Percentiles rank a stretch among this genome's conserved stretches.
Conservation (phyloP, 2,888 invertebrate species). For the Caenorhabditis afra region DNA sequence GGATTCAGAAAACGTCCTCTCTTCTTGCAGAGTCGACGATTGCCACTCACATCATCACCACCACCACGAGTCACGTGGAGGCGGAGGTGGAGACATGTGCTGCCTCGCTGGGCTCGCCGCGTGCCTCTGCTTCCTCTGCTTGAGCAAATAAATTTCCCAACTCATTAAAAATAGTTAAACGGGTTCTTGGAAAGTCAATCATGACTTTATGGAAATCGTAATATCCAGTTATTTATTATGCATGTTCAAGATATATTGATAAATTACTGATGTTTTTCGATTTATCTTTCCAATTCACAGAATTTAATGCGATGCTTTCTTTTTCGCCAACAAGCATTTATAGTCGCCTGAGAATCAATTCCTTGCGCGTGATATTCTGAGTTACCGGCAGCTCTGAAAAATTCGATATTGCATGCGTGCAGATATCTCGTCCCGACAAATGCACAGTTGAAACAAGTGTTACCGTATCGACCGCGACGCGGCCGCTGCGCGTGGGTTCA, state of each 20-base stretch:
- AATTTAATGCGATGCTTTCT: too few relatives aligned
- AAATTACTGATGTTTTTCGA: background rate
- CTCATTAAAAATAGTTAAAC: constrained; percentile 7
- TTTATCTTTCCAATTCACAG: constrained; percentile 5
- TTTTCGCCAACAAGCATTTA: too few relatives aligned
- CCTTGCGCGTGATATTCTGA: too few relatives aligned
- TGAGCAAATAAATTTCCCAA: constrained; percentile 31
- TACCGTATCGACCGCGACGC: constrained; percentile 49
- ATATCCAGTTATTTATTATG: too few relatives aligned
- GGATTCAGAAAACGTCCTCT: background rate
- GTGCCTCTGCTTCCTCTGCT: constrained; percentile 49
- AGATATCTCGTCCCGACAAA: background rate
- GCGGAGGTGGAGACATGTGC: constrained; percentile 49
- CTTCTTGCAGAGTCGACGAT: constrained; percentile 54
- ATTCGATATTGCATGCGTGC: background rate
- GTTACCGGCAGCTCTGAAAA: background rate
- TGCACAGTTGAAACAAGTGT: constrained; percentile 41
- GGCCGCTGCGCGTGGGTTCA: constrained; percentile 14
- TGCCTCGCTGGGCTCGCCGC: constrained; percentile 50
- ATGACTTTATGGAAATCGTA: too few relatives aligned
- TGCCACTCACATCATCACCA: constrained; percentile 46
- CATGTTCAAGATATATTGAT: too few relatives aligned
- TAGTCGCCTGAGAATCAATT: too few relatives aligned
- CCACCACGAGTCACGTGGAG: constrained; percentile 5
- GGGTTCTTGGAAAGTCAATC: background rate